Evolutionary conservation across 2,113 vertebrate species (phyloP).

Genomic region (Daboia siamensis): DNA sequence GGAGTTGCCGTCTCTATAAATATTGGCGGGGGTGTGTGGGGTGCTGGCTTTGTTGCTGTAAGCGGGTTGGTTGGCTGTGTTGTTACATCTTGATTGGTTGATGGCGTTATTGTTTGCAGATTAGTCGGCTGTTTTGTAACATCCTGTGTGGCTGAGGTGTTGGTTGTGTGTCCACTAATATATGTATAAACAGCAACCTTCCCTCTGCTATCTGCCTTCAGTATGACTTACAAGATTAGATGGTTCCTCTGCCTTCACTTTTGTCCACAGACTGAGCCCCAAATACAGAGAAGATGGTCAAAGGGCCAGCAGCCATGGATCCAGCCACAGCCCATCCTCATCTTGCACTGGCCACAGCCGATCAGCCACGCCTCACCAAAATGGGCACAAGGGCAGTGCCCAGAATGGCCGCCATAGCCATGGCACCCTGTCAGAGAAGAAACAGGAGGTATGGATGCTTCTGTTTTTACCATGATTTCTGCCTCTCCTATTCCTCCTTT

Average conservation of each 20-base stretch:
- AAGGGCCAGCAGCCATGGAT: slow-evolving; percentile 75
- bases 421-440: slow-evolving; percentile 73
- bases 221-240: background rate
- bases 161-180: no score
- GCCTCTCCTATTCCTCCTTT: slow-evolving; percentile 19
- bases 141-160: no score
- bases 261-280: slow-evolving; percentile 69
- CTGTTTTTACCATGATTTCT: slow-evolving; percentile 64
- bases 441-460: slow-evolving; percentile 91
- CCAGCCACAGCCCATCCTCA: slow-evolving; percentile 76
- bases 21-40: no score
- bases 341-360: slow-evolving; percentile 71
- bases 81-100: no score
- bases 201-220: background rate
- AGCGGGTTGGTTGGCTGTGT: no score
- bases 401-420: slow-evolving; percentile 83
- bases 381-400: slow-evolving; percentile 84
- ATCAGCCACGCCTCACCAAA: slow-evolving; percentile 83
- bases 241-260: background rate
- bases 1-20: no score
- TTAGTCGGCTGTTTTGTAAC: no score
- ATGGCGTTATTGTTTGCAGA: no score
- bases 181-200: background rate
- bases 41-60: no score
- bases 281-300: slow-evolving; percentile 80